Evolutionary conservation across 2,888 invertebrate species (phyloP).

Genomic region (Leuctra nigra): DNA sequence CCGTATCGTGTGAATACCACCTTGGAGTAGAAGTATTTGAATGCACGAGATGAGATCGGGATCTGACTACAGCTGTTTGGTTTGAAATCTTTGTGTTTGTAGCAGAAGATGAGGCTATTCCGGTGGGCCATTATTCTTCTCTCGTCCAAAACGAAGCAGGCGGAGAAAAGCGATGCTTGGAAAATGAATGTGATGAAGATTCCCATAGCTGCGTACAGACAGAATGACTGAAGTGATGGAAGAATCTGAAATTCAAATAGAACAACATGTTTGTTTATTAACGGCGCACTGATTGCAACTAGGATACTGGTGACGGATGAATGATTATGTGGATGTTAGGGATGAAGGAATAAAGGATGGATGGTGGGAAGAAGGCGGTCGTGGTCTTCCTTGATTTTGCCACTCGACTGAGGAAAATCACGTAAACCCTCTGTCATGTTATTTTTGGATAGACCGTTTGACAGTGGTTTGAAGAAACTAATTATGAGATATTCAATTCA

Average conservation of each 20-base stretch:
- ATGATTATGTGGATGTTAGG: no score
- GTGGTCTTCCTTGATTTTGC: no score
- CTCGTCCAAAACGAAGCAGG: conserved; percentile 67
- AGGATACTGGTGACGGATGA: no score
- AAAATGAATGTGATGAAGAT: conserved; percentile 68
- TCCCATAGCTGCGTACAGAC: conserved; percentile 71
- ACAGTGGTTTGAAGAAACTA: no score
- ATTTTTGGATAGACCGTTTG: no score
- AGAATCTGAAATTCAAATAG: conserved; percentile 61
- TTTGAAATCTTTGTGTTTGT: conserved; percentile 51
- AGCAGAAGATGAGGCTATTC: conserved; percentile 62
- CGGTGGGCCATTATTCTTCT: conserved; percentile 53
- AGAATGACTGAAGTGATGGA: conserved; percentile 74
- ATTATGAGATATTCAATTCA: no score
- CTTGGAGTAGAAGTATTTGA: conserved; percentile 55
- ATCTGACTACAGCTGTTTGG: conserved; percentile 48
- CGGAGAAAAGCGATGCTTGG: conserved; percentile 75
- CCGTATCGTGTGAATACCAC: conserved; percentile 58
- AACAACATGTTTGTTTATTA: no score
- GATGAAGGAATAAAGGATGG: no score
- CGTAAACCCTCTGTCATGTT: no score
- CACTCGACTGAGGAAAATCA: no score
- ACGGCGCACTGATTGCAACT: no score
- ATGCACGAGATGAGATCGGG: conserved; percentile 50
- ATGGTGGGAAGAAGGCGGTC: no score